Evolutionary conservation across 2,888 invertebrate species (phyloP).

Genomic region (Nomada ferruginata): DNA sequence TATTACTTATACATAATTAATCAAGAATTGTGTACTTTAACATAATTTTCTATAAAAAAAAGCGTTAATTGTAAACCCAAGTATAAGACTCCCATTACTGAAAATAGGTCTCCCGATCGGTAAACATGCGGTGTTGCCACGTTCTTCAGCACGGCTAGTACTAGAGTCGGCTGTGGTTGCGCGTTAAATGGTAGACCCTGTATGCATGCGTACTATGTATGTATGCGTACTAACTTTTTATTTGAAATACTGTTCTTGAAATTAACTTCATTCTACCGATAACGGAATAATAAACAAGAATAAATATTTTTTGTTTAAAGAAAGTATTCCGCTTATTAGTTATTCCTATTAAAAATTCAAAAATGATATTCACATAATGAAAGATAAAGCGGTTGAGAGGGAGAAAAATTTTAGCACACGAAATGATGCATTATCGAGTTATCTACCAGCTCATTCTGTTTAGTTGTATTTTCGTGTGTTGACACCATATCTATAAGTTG

Average conservation of each 20-base stretch:
- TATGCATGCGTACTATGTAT: too few species aligned
- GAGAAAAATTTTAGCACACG: background rate
- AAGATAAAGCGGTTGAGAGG: background rate
- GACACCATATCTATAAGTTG: slow-evolving; percentile 7
- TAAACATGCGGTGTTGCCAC: too few species aligned
- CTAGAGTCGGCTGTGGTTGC: too few species aligned
- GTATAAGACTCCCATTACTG: too few species aligned
- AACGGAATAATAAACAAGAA: background rate
- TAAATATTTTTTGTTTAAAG: background rate
- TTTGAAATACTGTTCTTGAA: background rate
- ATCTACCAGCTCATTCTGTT: background rate
- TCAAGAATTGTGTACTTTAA: too few species aligned
- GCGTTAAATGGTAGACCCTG: background rate
- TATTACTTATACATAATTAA: too few species aligned
- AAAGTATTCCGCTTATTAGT: slow-evolving; percentile 7
- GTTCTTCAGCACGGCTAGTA: too few species aligned
- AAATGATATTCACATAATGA: background rate
- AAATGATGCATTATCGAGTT: background rate
- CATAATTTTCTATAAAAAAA: too few species aligned
- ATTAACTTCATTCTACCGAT: background rate
- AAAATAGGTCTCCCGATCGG: too few species aligned
- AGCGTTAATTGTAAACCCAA: too few species aligned
- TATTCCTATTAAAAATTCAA: background rate
- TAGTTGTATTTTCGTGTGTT: slow-evolving; percentile 13
- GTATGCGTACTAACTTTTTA: background rate